A percentile compares a stretch with the other conserved stretches of the same genome.
Evolutionary conservation across 2,888 invertebrate genomes (phyloP).

Genomic region (Rhamphomyia laevipes): DNA sequence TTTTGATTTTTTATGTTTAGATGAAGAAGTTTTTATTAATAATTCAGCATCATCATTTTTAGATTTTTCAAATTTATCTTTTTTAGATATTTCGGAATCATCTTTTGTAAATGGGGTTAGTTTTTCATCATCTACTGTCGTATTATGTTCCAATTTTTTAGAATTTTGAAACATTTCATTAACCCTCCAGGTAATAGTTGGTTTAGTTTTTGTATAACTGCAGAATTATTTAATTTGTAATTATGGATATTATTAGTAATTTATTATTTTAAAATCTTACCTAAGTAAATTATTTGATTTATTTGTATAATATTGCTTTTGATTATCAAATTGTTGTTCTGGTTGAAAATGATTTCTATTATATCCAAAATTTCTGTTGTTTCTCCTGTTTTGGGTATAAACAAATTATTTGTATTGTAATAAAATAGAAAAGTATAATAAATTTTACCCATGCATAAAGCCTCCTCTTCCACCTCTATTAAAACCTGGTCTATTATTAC

Average conservation of each 20-base stretch:
- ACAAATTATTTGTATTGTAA: no score
- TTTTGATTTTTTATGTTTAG: neutral
- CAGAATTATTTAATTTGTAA: neutral
- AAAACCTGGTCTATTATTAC: neutral
- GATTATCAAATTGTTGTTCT: neutral
- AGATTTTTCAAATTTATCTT: neutral
- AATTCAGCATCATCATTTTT: neutral
- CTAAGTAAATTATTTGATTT: neutral
- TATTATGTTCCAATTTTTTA: neutral
- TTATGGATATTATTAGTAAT: neutral
- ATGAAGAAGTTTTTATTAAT: neutral
- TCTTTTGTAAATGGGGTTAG: neutral
- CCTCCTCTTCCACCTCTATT: neutral
- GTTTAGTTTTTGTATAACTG: slow-evolving; percentile 1
- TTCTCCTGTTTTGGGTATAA: neutral
- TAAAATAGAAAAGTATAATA: neutral
- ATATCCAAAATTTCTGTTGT: neutral
- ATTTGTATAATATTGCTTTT: neutral
- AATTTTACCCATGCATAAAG: neutral
- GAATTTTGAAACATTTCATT: neutral
- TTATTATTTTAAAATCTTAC: neutral
- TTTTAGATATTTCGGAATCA: neutral
- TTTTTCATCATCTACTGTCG: neutral
- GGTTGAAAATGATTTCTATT: neutral
- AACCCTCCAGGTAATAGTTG: neutral